Base-by-base conservation (phyloP, 2,113 vertebrate species). In the Pterocles gutturalis region DNA sequence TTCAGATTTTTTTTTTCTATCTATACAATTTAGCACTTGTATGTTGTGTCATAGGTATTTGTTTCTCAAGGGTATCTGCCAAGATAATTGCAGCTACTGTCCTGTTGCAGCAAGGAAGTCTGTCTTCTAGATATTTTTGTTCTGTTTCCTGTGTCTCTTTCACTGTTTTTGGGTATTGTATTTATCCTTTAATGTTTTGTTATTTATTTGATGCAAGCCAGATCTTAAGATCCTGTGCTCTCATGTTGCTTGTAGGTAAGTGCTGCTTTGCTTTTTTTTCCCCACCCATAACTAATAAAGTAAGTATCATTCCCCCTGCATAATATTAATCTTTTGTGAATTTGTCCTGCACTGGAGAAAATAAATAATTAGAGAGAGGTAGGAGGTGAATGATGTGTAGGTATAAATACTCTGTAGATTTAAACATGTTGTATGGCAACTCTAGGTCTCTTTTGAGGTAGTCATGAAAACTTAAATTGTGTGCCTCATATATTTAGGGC, bases 401-500 rank as follows among this genome's bases (percentile, higher is more conserved):
- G 70, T 94, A 36, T 97, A 96, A 96, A 97, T 87, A 89, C 46
- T 93, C 64, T 13, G 48, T 69, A 94, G 96, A 94, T 97, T 98
- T 97, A 97, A 97, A 92, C 89, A 14, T 75, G 48, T 93, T 89
- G 45, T 64, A n/a, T 90, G 88, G 93, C 87, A 96, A 94, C 89
- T 90, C 87, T 88, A 93, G 80, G 89, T 98, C 96, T 98, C 94
- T 96, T 96, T 96, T 83, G 95, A 96, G 87, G 65, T 90, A 91
- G 95, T 95, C 87, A 90, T 92, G 93, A 97, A 91, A 97, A 96
- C 97, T 94, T 94, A 96, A 96, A 96, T 95, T 87, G 92, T 96
- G 85, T 87, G 91, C 91, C 96, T 97, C 94, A 13, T 97, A 97
- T 97, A 97, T 98, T 97, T 97, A 96, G 96, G 87, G 77, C 94